These are phyloP conservation scores for Pelosia muscerda DNA, from an alignment of 2,888 invertebrate species.

Conservation along the genomic window DNA sequence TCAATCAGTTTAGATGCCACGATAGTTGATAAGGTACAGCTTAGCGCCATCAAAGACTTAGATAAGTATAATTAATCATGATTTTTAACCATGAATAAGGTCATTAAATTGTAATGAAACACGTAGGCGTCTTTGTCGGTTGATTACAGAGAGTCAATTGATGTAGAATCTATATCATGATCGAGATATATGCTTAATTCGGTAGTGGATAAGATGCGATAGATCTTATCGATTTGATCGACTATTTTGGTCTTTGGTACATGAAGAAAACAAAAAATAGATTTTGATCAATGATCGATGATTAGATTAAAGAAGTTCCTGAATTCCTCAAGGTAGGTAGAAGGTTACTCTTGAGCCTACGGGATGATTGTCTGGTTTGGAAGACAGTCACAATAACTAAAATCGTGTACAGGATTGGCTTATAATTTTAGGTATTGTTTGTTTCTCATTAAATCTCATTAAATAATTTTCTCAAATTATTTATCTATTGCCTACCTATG, in stretches of 20 bases:
- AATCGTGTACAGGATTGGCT: too few relatives aligned
- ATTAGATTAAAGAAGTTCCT: slow-evolving; percentile 4
- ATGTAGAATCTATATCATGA: slow-evolving; percentile 32
- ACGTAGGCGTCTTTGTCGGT: slow-evolving; percentile 29
- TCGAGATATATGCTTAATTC: slow-evolving; percentile 48
- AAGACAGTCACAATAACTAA: neutral
- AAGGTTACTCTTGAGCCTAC: neutral
- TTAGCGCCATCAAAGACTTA: slow-evolving; percentile 3
- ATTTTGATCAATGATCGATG: slow-evolving; percentile 23
- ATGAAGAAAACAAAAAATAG: slow-evolving; percentile 17
- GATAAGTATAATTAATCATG: slow-evolving; percentile 11
- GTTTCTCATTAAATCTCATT: too few relatives aligned
- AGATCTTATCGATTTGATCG: slow-evolving; percentile 25
- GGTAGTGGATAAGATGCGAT: slow-evolving; percentile 47
- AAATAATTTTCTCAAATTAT: too few relatives aligned
- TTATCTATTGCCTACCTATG: too few relatives aligned
- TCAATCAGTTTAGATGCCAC: neutral
- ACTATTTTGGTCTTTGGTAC: slow-evolving; percentile 36
- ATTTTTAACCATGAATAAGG: slow-evolving; percentile 12
- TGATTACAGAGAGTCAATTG: slow-evolving; percentile 28
- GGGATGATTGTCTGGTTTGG: neutral
- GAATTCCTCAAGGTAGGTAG: neutral
- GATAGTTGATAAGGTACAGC: neutral
- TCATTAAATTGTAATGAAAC: slow-evolving; percentile 12
- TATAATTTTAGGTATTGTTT: too few relatives aligned